A percentile compares a stretch with the other conserved stretches of the same genome.
These are phyloP conservation scores for Archegozetes longisetosus DNA, from an alignment of 1,140 invertebrate species.

Conservation along the genomic window DNA sequence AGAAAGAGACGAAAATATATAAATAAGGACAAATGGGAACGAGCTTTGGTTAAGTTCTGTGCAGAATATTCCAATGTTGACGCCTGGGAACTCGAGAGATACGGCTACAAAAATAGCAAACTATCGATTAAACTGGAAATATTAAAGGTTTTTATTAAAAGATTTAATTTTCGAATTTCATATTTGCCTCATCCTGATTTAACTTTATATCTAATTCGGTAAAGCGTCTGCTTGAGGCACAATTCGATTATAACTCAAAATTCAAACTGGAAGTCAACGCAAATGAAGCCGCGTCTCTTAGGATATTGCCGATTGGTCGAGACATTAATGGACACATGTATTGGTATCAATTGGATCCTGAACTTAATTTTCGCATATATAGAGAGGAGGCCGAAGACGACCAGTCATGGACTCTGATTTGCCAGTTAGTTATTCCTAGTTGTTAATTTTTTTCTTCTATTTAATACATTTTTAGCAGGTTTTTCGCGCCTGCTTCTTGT, in stretches of 20 bases:
- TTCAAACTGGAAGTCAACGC: slow-evolving; percentile 85
- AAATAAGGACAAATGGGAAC: slow-evolving; percentile 74
- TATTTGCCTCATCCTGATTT: slow-evolving; percentile 3
- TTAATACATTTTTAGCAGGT: background rate
- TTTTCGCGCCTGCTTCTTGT: background rate
- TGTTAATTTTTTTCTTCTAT: background rate
- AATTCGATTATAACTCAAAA: slow-evolving; percentile 84
- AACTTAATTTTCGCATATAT: slow-evolving; percentile 76
- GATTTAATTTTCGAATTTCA: background rate
- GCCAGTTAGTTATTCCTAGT: too few species aligned
- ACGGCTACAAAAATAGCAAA: slow-evolving; percentile 84
- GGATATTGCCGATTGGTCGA: slow-evolving; percentile 67
- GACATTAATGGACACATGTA: slow-evolving; percentile 78
- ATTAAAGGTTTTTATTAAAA: slow-evolving; percentile 45
- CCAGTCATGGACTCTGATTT: slow-evolving; percentile 72
- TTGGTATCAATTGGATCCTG: slow-evolving; percentile 78
- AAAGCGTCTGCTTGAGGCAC: slow-evolving; percentile 72
- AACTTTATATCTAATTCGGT: slow-evolving; percentile 24
- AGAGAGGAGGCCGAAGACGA: slow-evolving; percentile 89
- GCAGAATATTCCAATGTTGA: slow-evolving; percentile 72
- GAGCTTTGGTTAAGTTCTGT: slow-evolving; percentile 71
- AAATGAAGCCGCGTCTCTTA: slow-evolving; percentile 53
- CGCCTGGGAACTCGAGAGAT: slow-evolving; percentile 88
- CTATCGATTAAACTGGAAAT: slow-evolving; percentile 68
- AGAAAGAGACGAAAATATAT: slow-evolving; percentile 64